Evolutionary conservation across 1,140 invertebrate species (phyloP), one percentile per base, ranked within the genome.

Genomic region (Scaptomyza hsui): DNA sequence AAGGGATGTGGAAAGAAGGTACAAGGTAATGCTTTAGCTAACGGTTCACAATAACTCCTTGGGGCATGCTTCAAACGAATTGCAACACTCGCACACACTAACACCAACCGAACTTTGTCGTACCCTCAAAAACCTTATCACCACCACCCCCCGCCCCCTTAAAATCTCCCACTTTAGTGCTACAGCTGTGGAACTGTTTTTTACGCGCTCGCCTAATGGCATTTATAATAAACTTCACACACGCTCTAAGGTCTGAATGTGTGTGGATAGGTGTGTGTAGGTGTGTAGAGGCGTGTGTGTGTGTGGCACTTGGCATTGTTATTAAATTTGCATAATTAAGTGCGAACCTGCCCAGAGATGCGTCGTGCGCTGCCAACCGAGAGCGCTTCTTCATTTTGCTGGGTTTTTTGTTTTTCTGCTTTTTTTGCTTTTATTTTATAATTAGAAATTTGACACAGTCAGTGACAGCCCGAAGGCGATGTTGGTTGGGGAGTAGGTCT

Each of bases 301-400:
- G 48, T 37, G 44, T 41, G 59, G 68, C 59, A 83, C 77, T 75
- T 78, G 65, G 65, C 79, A 57, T 83, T 79, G 75, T 85, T 83
- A 85, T 79, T 85, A 85, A 85, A 85, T 85, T 85, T 85, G 77
- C 80, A 85, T 85, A 85, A 85, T 85, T 85, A 86, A 85, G 80
- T 85, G 80, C 60, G 73, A 79, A 79, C 65, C 70, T 52, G 72
- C 56, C 70, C 64, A 48, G 59, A 57, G 55, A 52, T 70, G 65
- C 61, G 60, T 49, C 32, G 57, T 29, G 26, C 5, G 60, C 19
- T 56, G 51, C 48, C 61, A 44, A 37, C 47, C 26, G 26, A 29
- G 64, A 44, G 35, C 24, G 55, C 18, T 39, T 45, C 35, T 45
- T 45, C 49, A 35, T 51, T 59, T 16, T 59, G 19, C 19, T 26